Conservation (phyloP, 2,888 invertebrate genomes). For the Rotaria socialis region DNA sequence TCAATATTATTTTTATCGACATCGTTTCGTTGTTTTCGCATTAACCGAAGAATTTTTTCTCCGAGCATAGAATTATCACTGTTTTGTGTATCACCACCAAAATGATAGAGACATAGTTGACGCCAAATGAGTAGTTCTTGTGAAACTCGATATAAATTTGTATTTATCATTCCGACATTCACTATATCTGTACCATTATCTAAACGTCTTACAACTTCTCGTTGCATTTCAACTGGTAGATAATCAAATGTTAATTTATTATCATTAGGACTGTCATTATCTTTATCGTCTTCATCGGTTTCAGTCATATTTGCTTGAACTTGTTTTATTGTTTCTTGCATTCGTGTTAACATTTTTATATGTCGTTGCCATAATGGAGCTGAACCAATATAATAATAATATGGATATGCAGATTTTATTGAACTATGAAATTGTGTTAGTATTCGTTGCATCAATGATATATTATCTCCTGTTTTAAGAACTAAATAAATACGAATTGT, state of each 20-base stretch:
- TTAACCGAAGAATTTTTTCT: not conserved
- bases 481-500: not conserved
- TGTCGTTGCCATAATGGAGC: conserved; percentile 12
- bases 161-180: conserved; percentile 58
- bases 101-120: conserved; percentile 83
- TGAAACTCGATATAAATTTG: conserved; percentile 67
- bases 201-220: conserved; percentile 80
- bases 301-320: not conserved
- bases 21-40: not conserved
- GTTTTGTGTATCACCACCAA: conserved; percentile 58
- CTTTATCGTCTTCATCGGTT: not conserved
- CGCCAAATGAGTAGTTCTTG: conserved; percentile 81
- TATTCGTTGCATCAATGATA: conserved; percentile 24
- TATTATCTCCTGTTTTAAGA: conserved; percentile 4
- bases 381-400: conserved; percentile 35
- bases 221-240: conserved; percentile 85
- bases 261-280: too few relatives aligned
- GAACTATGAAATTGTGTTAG: conserved; percentile 28
- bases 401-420: not conserved
- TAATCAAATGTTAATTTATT: conserved; percentile 63
- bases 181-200: conserved; percentile 86
- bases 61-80: not conserved
- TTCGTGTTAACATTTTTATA: conserved; percentile 13
- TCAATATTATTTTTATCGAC: conserved; percentile 40
- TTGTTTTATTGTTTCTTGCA: conserved; percentile 33